Percentiles rank a stretch among this genome's conserved stretches.
Evolutionary conservation across 2,797 vertebrate genomes (phyloP).

Genomic region (Cercopithecus diana): DNA sequence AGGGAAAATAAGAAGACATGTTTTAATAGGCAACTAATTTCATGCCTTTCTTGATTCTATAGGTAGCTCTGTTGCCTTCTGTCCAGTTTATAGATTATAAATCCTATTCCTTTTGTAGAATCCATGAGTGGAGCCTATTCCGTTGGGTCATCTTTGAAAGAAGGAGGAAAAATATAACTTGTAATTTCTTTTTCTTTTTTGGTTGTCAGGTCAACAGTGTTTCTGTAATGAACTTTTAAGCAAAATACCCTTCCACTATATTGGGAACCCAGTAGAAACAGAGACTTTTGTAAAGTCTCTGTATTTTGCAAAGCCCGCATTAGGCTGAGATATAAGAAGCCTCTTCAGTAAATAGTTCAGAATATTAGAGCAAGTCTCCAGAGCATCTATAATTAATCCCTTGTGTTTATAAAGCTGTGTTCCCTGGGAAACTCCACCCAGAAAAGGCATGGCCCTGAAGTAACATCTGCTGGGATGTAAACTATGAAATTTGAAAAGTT

Average conservation of each 20-base stretch:
- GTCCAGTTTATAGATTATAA: not conserved
- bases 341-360: not conserved
- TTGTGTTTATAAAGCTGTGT: not conserved
- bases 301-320: not conserved
- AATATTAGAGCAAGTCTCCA: not conserved
- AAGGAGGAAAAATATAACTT: not conserved
- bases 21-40: not conserved
- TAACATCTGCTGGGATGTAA: not conserved
- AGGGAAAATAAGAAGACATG: not conserved
- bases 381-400: constrained; percentile 26
- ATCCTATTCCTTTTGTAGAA: not conserved
- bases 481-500: not conserved
- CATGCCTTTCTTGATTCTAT: not conserved
- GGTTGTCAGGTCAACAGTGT: not conserved
- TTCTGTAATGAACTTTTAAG: not conserved
- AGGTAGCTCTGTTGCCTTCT: not conserved
- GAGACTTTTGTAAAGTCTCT: not conserved
- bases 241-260: not conserved
- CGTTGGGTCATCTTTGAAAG: not conserved
- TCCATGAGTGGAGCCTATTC: not conserved
- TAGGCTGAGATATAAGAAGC: not conserved
- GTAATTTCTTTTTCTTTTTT: not conserved
- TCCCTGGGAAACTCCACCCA: constrained; percentile 52
- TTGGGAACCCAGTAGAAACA: not conserved
- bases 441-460: not conserved